Percentiles rank a stretch among this genome's conserved stretches.
phyloP scores from a whole-genome alignment of 2,888 invertebrate genomes.

The Eupithecia subumbrata region DNA sequence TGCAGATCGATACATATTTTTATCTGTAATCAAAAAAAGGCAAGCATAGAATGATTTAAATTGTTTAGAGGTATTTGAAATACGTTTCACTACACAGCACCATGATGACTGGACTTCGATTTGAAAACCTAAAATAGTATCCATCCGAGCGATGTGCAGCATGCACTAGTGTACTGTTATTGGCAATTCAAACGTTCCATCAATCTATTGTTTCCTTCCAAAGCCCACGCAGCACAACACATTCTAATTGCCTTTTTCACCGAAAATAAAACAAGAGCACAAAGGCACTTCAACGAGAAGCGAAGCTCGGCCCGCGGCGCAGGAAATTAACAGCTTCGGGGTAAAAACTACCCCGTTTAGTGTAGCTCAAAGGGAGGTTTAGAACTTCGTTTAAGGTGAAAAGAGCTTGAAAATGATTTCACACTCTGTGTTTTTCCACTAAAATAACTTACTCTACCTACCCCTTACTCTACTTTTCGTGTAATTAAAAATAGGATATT shows the following conservation, averaged over 20 bases:
- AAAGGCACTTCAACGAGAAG: slow-evolving; percentile 23
- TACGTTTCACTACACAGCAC: not conserved
- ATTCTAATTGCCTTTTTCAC: slow-evolving; percentile 30
- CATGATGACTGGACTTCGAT: not conserved
- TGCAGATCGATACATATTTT: no score
- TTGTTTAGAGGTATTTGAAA: not conserved
- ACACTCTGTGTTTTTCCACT: not conserved
- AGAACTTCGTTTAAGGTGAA: slow-evolving; percentile 11
- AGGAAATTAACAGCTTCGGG: slow-evolving; percentile 30
- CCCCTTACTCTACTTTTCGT: not conserved
- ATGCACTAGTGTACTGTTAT: not conserved
- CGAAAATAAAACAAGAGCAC: slow-evolving; percentile 29
- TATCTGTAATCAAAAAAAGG: no score
- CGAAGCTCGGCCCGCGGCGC: slow-evolving; percentile 22
- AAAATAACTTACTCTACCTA: not conserved
- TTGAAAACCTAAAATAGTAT: not conserved
- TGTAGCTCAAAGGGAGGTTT: slow-evolving; percentile 13
- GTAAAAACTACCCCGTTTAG: slow-evolving; percentile 27
- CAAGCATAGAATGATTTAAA: no score
- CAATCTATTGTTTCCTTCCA: slow-evolving; percentile 9
- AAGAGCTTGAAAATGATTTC: not conserved
- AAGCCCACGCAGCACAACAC: slow-evolving; percentile 11
- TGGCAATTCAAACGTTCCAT: slow-evolving; percentile 5
- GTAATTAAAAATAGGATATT: not conserved
- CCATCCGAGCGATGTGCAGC: not conserved